These are phyloP conservation scores for Pachymerium ferrugineum DNA, from an alignment of 2,888 invertebrate species.

Conservation along the genomic window DNA sequence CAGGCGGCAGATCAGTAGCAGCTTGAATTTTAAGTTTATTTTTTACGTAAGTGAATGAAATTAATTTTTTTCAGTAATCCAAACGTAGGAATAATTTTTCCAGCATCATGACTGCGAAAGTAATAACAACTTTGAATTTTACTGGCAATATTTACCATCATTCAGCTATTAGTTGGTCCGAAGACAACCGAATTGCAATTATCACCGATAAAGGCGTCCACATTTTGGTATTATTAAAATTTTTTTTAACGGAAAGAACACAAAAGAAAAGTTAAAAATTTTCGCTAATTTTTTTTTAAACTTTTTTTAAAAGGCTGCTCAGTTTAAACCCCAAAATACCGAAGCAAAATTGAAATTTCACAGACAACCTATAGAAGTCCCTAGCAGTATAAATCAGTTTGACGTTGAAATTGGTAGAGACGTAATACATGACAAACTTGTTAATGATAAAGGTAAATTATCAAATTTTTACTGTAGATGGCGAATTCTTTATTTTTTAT, in stretches of 20 bases:
- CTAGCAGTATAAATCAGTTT: neutral
- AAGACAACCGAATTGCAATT: slow-evolving; percentile 2
- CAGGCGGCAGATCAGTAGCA: too few relatives aligned
- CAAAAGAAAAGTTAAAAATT: too few relatives aligned
- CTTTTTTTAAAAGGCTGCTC: neutral
- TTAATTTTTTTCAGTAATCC: too few relatives aligned
- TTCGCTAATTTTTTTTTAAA: too few relatives aligned
- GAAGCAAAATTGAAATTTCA: neutral
- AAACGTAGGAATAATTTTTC: neutral
- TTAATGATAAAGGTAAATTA: neutral
- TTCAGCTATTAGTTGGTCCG: slow-evolving; percentile 20
- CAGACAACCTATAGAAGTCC: neutral
- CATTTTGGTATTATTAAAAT: neutral
- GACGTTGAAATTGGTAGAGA: neutral
- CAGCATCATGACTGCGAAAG: neutral
- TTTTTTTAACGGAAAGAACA: neutral
- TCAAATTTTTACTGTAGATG: neutral
- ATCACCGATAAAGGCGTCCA: slow-evolving; percentile 28
- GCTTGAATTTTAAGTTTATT: too few relatives aligned
- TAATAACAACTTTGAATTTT: neutral
- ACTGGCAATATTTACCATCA: neutral
- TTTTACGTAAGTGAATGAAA: too few relatives aligned
- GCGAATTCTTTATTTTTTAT: neutral
- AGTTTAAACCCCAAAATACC: neutral
- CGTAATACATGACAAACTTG: neutral